phyloP scores from a whole-genome alignment of 1,140 invertebrate species.

The Manduca sexta region DNA sequence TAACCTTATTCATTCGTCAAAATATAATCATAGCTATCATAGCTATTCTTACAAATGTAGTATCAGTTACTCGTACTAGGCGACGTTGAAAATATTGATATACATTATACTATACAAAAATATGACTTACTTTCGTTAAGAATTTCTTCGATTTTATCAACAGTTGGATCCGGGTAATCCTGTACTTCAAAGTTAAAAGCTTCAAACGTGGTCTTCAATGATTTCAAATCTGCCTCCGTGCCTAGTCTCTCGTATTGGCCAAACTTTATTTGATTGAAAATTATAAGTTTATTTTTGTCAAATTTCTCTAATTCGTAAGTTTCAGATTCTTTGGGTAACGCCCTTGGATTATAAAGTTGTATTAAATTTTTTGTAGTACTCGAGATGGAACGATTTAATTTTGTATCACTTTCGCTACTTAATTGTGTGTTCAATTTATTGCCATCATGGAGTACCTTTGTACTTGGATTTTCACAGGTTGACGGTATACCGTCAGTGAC shows the following conservation, averaged over 20 bases:
- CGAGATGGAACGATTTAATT: too few species aligned
- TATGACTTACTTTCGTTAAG: slow-evolving; percentile 40
- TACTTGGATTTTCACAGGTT: too few species aligned
- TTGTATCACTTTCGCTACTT: too few species aligned
- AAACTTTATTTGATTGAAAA: slow-evolving; percentile 53
- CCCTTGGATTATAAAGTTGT: slow-evolving; percentile 27
- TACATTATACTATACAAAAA: too few species aligned
- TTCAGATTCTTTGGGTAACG: slow-evolving; percentile 32
- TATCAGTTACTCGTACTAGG: too few species aligned
- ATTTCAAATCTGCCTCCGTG: slow-evolving; percentile 41
- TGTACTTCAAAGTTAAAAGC: slow-evolving; percentile 42
- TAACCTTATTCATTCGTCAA: too few species aligned
- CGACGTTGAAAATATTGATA: background rate
- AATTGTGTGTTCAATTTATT: too few species aligned
- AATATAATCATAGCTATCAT: too few species aligned
- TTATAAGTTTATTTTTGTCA: slow-evolving; percentile 45
- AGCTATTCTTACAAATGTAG: too few species aligned
- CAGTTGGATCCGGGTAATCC: slow-evolving; percentile 36
- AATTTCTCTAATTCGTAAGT: slow-evolving; percentile 59
- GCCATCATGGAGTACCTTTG: too few species aligned
- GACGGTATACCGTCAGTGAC: too few species aligned
- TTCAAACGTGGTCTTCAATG: slow-evolving; percentile 34
- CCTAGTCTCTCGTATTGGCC: slow-evolving; percentile 39
- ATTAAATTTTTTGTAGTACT: too few species aligned
- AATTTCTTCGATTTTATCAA: slow-evolving; percentile 31